phyloP scores from a whole-genome alignment of 2,797 vertebrate species.

The Acanthurus lineatus region DNA sequence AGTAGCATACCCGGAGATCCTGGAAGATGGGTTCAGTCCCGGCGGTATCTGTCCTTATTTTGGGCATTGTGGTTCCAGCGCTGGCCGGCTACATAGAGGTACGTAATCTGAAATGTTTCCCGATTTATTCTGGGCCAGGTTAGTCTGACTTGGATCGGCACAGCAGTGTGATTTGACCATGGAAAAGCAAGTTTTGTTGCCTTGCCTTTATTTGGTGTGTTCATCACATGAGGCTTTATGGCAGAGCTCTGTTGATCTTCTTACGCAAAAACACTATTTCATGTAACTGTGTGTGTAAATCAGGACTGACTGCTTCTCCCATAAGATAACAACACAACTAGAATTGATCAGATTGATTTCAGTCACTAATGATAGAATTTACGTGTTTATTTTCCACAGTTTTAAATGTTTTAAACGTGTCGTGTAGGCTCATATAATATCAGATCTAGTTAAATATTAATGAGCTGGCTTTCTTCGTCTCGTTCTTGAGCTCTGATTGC shows the following conservation, averaged over 20 bases:
- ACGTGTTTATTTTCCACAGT: neutral
- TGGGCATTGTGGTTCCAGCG: conserved; percentile 87
- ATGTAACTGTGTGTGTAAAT: neutral
- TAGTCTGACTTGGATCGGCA: neutral
- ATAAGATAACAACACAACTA: conserved; percentile 18
- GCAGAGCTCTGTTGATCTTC: conserved; percentile 16
- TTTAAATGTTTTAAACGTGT: neutral
- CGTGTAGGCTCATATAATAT: neutral
- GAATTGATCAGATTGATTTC: conserved; percentile 3
- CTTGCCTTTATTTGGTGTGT: conserved; percentile 10
- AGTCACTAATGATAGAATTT: neutral
- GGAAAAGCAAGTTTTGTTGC: conserved; percentile 17
- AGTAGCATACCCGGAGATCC: conserved; percentile 48
- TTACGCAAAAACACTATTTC: neutral
- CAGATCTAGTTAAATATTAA: conserved; percentile 26
- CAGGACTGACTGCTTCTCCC: neutral
- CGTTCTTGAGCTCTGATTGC: conserved; percentile 29
- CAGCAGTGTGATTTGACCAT: neutral
- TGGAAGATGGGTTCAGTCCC: conserved; percentile 83
- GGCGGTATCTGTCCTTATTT: conserved; percentile 83
- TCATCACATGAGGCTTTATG: conserved; percentile 16
- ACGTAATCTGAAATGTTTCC: conserved; percentile 41
- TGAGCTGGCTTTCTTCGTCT: neutral
- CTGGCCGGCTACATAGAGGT: conserved; percentile 95
- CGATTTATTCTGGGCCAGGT: conserved; percentile 9